These are phyloP conservation scores for Siphlonurus alternatus DNA, from an alignment of 2,888 invertebrate genomes.

Conservation along the genomic window DNA sequence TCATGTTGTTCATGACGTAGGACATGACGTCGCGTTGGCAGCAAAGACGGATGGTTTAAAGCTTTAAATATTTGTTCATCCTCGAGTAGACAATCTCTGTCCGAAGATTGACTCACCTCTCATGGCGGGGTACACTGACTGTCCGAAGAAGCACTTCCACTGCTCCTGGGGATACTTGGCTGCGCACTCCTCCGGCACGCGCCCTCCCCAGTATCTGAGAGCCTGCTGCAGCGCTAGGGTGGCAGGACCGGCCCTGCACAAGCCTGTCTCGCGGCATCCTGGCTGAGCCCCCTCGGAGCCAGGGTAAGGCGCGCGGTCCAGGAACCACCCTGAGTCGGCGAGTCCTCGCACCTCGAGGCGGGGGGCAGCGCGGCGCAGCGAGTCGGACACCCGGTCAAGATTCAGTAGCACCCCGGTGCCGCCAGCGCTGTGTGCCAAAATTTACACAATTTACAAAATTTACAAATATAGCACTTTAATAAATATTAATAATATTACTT, in stretches of 20 bases:
- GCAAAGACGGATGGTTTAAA: too few relatives aligned
- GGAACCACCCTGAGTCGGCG: slow-evolving; percentile 89
- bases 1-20: too few relatives aligned
- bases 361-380: slow-evolving; percentile 39
- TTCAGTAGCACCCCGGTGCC: slow-evolving; percentile 89
- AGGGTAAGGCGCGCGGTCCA: slow-evolving; percentile 62
- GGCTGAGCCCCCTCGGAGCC: slow-evolving; percentile 32
- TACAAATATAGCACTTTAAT: too few relatives aligned
- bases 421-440: slow-evolving; percentile 55
- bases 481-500: too few relatives aligned
- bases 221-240: slow-evolving; percentile 53
- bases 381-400: slow-evolving; percentile 60
- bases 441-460: background rate
- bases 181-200: slow-evolving; percentile 60
- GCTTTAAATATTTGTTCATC: too few relatives aligned
- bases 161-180: slow-evolving; percentile 51
- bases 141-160: slow-evolving; percentile 88
- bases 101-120: slow-evolving; percentile 40
- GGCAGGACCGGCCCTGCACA: slow-evolving; percentile 34
- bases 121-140: slow-evolving; percentile 68
- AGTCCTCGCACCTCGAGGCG: slow-evolving; percentile 49
- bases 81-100: too few relatives aligned
- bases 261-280: slow-evolving; percentile 25
- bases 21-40: too few relatives aligned
- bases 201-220: slow-evolving; percentile 61